These are phyloP conservation scores for Characodon lateralis DNA, from an alignment of 2,797 vertebrate species.

Conservation along the genomic window DNA sequence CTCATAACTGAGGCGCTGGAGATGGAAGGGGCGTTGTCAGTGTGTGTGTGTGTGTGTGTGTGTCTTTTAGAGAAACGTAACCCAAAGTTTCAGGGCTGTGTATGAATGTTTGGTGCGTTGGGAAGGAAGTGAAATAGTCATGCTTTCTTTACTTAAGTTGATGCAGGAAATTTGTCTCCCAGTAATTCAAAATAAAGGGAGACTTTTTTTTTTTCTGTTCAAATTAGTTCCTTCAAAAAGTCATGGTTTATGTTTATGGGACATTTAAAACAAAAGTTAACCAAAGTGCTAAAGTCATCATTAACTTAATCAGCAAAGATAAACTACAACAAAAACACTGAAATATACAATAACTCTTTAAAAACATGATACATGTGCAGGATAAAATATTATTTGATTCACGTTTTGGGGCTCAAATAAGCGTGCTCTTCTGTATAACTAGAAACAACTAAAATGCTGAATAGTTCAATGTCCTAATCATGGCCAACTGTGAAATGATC, in stretches of 20 bases:
- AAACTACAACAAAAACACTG: neutral
- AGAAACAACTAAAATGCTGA: too few species aligned
- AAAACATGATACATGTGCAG: neutral
- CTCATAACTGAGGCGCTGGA: slow-evolving; percentile 38
- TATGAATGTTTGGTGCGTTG: slow-evolving; percentile 18
- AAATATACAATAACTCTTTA: neutral
- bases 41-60: slow-evolving; percentile 6
- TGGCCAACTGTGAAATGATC: neutral
- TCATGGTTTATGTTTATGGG: neutral
- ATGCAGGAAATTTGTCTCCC: slow-evolving; percentile 7
- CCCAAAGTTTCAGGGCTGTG: slow-evolving; percentile 7
- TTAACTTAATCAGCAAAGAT: neutral
- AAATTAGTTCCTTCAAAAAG: neutral
- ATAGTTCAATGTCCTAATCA: neutral
- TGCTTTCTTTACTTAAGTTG: neutral
- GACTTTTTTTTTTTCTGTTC: neutral
- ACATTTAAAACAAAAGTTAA: neutral
- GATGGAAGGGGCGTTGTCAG: slow-evolving; percentile 75
- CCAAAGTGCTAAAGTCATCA: neutral
- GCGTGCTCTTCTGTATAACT: neutral
- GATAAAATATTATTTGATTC: neutral
- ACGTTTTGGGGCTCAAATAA: neutral
- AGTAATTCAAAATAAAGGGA: neutral
- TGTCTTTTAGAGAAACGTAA: slow-evolving; percentile 2
- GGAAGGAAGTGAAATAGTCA: slow-evolving; percentile 1